Percentiles rank a stretch among this genome's conserved stretches.
Conservation (phyloP, 2,888 invertebrate genomes). For the Leptogaster cylindrica region DNA sequence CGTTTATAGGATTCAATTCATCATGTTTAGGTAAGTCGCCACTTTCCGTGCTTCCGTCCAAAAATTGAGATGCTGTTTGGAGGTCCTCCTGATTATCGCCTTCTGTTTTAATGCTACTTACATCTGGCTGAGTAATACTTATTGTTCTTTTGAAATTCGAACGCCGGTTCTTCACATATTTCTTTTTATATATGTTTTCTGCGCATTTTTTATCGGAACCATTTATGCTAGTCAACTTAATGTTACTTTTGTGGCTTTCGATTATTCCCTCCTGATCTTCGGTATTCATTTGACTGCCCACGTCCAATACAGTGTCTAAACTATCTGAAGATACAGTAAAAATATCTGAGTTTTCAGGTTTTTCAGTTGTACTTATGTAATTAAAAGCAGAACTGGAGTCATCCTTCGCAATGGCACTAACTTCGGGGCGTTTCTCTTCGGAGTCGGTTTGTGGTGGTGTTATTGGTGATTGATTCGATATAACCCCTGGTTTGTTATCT, state of each 20-base stretch:
- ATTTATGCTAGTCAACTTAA: neutral
- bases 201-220: neutral
- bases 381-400: slow-evolving; percentile 46
- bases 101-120: neutral
- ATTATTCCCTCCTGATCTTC: slow-evolving; percentile 41
- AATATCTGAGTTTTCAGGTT: slow-evolving; percentile 60
- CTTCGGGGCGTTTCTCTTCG: slow-evolving; percentile 36
- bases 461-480: slow-evolving; percentile 46
- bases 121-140: neutral
- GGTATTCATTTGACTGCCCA: slow-evolving; percentile 53
- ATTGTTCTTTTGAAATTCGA: neutral
- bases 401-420: neutral
- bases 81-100: neutral
- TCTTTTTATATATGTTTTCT: slow-evolving; percentile 7
- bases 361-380: slow-evolving; percentile 60
- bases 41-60: neutral
- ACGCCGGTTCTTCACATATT: slow-evolving; percentile 4
- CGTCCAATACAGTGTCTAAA: slow-evolving; percentile 59
- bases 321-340: slow-evolving; percentile 62
- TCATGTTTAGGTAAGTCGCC: neutral
- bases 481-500: neutral
- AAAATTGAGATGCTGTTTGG: neutral
- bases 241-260: neutral
- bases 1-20: neutral
- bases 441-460: slow-evolving; percentile 51